phyloP scores from a whole-genome alignment of 2,113 vertebrate species.

The Albula glossodonta region DNA sequence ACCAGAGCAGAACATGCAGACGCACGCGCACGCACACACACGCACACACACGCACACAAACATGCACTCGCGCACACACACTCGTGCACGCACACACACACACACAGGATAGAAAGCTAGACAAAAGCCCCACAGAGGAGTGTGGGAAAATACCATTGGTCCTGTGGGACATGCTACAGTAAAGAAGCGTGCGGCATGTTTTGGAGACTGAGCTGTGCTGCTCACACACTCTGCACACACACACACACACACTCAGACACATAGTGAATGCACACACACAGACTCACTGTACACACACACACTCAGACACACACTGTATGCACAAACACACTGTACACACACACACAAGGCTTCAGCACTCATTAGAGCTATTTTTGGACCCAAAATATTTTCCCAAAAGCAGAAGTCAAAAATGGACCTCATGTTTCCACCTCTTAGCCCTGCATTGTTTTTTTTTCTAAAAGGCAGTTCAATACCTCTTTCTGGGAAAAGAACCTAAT shows the following conservation, averaged over 20 bases:
- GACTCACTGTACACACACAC: too few relatives aligned
- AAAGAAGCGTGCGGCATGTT: not conserved
- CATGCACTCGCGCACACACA: conserved; percentile 1
- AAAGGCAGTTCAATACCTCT: conserved; percentile 53
- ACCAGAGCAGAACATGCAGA: conserved; percentile 23
- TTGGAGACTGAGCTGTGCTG: conserved; percentile 6
- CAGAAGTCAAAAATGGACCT: conserved; percentile 47
- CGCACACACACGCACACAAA: not conserved
- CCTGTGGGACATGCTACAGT: conserved; percentile 65
- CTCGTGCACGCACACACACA: conserved; percentile 30
- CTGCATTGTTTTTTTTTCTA: conserved; percentile 26
- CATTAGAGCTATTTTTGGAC: conserved; percentile 70
- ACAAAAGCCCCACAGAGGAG: conserved; percentile 29
- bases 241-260: too few relatives aligned
- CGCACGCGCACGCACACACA: conserved; percentile 16
- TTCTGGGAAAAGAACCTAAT: conserved; percentile 44
- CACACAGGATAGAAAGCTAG: not conserved
- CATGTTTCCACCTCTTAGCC: conserved; percentile 38
- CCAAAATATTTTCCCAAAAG: conserved; percentile 57
- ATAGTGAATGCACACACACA: too few relatives aligned
- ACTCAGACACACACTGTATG: too few relatives aligned
- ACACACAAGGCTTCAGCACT: conserved; percentile 29
- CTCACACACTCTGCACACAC: not conserved
- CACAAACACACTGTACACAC: too few relatives aligned
- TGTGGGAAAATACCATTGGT: conserved; percentile 39